These are phyloP conservation scores for Bradypus variegatus DNA, from an alignment of 2,797 vertebrate species.

Conservation along the genomic window DNA sequence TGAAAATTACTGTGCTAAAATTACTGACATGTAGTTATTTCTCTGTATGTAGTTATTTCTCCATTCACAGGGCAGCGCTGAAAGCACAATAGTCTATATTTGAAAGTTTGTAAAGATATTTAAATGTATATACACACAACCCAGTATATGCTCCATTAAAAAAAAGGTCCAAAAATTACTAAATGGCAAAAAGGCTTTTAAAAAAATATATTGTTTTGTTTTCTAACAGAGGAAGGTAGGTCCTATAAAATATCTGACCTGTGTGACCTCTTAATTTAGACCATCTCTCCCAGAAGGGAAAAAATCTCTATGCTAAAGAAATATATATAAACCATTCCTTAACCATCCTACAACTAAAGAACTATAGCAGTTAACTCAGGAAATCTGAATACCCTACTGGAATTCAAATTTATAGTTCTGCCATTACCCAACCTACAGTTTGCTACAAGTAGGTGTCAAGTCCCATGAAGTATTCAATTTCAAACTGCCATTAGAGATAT, in stretches of 20 bases:
- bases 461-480: conserved; percentile 35
- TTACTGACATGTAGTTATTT: background rate
- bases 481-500: conserved; percentile 20
- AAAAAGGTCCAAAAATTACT: background rate
- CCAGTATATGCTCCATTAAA: background rate
- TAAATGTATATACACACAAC: background rate
- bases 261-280: conserved; percentile 1
- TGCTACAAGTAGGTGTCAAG: conserved; percentile 1
- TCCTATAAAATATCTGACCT: conserved; percentile 18
- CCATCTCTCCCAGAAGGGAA: background rate
- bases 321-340: conserved; percentile 13
- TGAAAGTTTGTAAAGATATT: conserved; percentile 25
- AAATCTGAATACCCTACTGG: conserved; percentile 8
- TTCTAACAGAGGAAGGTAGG: conserved; percentile 33
- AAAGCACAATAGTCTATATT: background rate
- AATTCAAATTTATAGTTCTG: conserved; percentile 35
- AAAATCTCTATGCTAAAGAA: conserved; percentile 9
- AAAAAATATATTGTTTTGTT: background rate
- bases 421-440: background rate
- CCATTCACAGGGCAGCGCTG: background rate
- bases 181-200: background rate
- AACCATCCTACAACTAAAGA: background rate
- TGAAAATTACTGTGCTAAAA: background rate
- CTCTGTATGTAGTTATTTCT: background rate
- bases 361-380: conserved; percentile 3